phyloP scores from a whole-genome alignment of 1,140 invertebrate genomes.

The Drosophila navojoa region DNA sequence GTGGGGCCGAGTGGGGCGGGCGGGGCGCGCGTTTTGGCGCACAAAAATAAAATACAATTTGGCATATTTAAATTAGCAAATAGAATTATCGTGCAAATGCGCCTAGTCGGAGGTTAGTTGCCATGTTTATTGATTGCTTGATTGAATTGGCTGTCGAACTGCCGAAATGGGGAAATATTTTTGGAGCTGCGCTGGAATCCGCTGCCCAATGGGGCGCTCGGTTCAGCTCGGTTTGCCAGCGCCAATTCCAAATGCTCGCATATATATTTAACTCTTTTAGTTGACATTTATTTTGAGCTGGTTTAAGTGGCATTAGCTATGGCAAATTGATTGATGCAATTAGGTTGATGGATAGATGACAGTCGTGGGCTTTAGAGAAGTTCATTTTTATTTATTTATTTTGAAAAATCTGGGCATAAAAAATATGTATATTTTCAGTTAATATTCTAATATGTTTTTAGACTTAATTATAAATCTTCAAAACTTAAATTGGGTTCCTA shows the following conservation, averaged over 20 bases:
- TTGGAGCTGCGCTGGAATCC: not conserved
- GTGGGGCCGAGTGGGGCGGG: not conserved
- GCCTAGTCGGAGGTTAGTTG: slow-evolving; percentile 65
- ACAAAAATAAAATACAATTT: slow-evolving; percentile 72
- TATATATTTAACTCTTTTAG: slow-evolving; percentile 1
- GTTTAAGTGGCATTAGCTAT: slow-evolving; percentile 13
- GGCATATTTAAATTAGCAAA: slow-evolving; percentile 82
- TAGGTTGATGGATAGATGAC: too few species aligned
- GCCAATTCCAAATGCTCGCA: not conserved
- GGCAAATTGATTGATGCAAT: slow-evolving; percentile 9
- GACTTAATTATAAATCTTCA: too few species aligned
- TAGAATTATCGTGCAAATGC: slow-evolving; percentile 70
- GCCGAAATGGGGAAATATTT: slow-evolving; percentile 46
- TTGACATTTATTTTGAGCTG: not conserved
- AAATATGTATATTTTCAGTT: too few species aligned
- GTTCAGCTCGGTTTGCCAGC: not conserved
- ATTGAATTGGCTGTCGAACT: slow-evolving; percentile 67
- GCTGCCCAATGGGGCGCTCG: slow-evolving; percentile 5
- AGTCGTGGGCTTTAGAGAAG: too few species aligned
- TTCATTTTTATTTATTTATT: too few species aligned
- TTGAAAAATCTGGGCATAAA: too few species aligned
- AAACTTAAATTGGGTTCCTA: too few species aligned
- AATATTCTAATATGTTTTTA: too few species aligned
- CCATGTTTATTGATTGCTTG: slow-evolving; percentile 80
- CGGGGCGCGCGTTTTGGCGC: not conserved